phyloP scores from a whole-genome alignment of 2,797 vertebrate species.

The Lacerta agilis region DNA sequence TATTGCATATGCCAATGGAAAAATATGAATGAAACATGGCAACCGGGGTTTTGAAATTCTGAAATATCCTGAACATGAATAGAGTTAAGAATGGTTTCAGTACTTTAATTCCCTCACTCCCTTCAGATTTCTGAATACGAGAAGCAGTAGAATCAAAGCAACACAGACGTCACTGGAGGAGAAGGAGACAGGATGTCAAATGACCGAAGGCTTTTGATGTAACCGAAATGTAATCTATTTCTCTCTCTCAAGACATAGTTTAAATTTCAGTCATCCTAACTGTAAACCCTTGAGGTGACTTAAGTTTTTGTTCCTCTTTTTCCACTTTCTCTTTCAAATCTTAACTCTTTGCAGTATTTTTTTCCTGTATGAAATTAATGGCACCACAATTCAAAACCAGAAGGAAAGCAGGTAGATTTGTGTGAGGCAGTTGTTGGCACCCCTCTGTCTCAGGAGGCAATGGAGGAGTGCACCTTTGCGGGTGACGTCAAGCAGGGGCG shows the following conservation, averaged over 20 bases:
- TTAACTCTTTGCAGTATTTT: not conserved
- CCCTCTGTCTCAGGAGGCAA: too few species aligned
- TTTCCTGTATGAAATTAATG: not conserved
- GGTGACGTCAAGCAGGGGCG: too few species aligned
- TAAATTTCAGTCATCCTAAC: not conserved
- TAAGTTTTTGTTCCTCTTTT: not conserved
- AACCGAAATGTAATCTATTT: not conserved
- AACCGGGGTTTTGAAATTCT: conserved; percentile 57
- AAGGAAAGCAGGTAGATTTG: too few species aligned
- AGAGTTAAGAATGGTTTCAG: conserved; percentile 36
- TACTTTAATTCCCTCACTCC: conserved; percentile 12
- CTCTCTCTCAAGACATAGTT: not conserved
- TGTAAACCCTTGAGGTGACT: not conserved
- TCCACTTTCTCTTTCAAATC: not conserved
- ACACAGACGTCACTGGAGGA: conserved; percentile 35
- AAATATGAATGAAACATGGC: conserved; percentile 41
- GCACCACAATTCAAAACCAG: not conserved
- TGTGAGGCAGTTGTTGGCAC: not conserved
- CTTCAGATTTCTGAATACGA: conserved; percentile 37
- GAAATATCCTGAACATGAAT: conserved; percentile 26
- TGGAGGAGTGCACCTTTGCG: too few species aligned
- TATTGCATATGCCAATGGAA: not conserved
- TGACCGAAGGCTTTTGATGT: conserved; percentile 32
- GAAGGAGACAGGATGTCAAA: conserved; percentile 1
- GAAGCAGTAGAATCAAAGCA: conserved; percentile 46